A percentile compares a stretch with the other conserved stretches of the same genome.
Evolutionary conservation across 1,140 invertebrate species (phyloP).

Genomic region (Diabrotica virgifera): DNA sequence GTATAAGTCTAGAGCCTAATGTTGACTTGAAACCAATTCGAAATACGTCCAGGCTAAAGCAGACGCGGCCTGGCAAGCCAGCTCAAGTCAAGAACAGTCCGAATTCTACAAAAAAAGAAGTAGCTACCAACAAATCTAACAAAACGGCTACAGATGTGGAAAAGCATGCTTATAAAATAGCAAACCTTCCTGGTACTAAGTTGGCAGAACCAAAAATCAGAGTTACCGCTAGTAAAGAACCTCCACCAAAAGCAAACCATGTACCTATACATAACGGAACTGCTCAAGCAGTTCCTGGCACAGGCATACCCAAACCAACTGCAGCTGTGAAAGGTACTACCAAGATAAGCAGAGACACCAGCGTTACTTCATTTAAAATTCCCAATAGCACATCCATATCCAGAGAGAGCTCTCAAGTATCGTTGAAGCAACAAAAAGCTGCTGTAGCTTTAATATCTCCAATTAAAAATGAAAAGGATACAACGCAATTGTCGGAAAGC

Average conservation of each 20-base stretch:
- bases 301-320: slow-evolving; percentile 84
- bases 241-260: slow-evolving; percentile 21
- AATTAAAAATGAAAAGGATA: slow-evolving; percentile 54
- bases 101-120: slow-evolving; percentile 40
- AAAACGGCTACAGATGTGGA: slow-evolving; percentile 42
- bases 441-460: slow-evolving; percentile 72
- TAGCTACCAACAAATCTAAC: slow-evolving; percentile 22
- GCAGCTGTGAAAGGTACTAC: slow-evolving; percentile 85
- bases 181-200: slow-evolving; percentile 39
- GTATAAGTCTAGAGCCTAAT: slow-evolving; percentile 42
- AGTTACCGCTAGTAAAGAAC: slow-evolving; percentile 28
- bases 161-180: slow-evolving; percentile 46
- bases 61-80: slow-evolving; percentile 33
- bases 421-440: slow-evolving; percentile 48
- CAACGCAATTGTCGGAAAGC: slow-evolving; percentile 32
- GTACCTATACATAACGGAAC: slow-evolving; percentile 12
- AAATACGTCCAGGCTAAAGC: slow-evolving; percentile 40
- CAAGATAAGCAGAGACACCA: slow-evolving; percentile 50
- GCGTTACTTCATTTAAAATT: slow-evolving; percentile 22
- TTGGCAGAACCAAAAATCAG: slow-evolving; percentile 43
- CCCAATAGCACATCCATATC: slow-evolving; percentile 29
- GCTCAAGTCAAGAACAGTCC: slow-evolving; percentile 36
- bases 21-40: slow-evolving; percentile 41
- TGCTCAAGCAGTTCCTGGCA: slow-evolving; percentile 41
- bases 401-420: slow-evolving; percentile 41